Evolutionary conservation across 2,888 invertebrate genomes (phyloP).

Genomic region (Epistrophe eligans): DNA sequence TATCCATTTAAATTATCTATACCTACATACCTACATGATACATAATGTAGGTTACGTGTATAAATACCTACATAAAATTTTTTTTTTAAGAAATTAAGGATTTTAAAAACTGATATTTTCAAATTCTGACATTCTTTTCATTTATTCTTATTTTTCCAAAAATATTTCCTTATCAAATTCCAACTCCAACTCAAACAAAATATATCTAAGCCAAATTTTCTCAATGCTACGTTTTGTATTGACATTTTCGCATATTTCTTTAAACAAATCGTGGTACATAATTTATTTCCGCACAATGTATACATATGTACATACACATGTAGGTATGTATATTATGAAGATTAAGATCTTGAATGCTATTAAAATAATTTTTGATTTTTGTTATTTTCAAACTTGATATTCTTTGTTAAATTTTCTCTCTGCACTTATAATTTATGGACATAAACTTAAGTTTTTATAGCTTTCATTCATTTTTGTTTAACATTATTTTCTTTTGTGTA

Average conservation of each 20-base stretch:
- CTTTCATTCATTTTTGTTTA: slow-evolving; percentile 19
- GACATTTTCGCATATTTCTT: neutral
- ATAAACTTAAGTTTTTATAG: slow-evolving; percentile 59
- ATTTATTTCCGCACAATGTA: slow-evolving; percentile 3
- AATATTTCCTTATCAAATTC: neutral
- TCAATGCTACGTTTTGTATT: neutral
- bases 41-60: too few species aligned
- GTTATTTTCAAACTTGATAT: slow-evolving; percentile 1
- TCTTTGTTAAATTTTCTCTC: slow-evolving; percentile 19
- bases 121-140: neutral
- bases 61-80: too few species aligned
- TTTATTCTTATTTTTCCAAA: neutral
- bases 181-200: neutral
- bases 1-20: too few species aligned
- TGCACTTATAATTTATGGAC: slow-evolving; percentile 31
- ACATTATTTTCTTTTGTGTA: neutral
- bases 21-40: too few species aligned
- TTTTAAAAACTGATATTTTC: too few species aligned
- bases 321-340: too few species aligned
- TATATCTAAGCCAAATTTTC: too few species aligned
- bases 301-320: neutral
- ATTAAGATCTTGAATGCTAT: neutral
- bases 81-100: too few species aligned
- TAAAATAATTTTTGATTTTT: slow-evolving; percentile 4
- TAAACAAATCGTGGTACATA: neutral